phyloP scores from a whole-genome alignment of 2,797 vertebrate genomes.

The Malurus leucopterus region DNA sequence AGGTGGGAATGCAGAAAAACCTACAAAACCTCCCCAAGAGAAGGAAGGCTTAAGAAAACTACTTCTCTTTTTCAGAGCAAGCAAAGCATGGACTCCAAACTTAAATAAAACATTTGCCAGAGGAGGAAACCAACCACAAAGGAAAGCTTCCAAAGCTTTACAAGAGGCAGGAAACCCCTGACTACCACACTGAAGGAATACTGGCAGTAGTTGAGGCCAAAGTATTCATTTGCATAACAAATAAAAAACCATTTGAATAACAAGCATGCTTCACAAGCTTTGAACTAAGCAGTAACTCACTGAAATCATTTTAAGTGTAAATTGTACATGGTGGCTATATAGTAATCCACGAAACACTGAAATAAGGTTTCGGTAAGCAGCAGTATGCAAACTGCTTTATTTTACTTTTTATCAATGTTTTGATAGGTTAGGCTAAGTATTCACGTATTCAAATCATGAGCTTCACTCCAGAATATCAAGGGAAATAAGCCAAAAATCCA shows the following conservation, averaged over 20 bases:
- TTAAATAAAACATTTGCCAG: not conserved
- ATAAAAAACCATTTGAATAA: not conserved
- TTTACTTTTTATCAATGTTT: not conserved
- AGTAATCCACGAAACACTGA: not conserved
- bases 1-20: not conserved
- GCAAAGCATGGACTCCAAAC: not conserved
- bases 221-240: not conserved
- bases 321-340: not conserved
- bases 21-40: not conserved
- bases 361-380: not conserved
- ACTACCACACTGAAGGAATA: not conserved
- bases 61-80: not conserved
- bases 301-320: not conserved
- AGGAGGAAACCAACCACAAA: not conserved
- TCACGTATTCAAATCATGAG: not conserved
- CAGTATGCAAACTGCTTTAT: not conserved
- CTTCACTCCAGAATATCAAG: not conserved
- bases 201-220: not conserved
- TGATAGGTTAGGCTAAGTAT: not conserved
- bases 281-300: not conserved
- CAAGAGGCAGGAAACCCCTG: not conserved
- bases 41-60: not conserved
- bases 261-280: not conserved
- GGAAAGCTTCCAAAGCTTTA: not conserved
- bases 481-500: not conserved